Conservation (phyloP, 2,113 vertebrate species). For the Syrrhaptes paradoxus region DNA sequence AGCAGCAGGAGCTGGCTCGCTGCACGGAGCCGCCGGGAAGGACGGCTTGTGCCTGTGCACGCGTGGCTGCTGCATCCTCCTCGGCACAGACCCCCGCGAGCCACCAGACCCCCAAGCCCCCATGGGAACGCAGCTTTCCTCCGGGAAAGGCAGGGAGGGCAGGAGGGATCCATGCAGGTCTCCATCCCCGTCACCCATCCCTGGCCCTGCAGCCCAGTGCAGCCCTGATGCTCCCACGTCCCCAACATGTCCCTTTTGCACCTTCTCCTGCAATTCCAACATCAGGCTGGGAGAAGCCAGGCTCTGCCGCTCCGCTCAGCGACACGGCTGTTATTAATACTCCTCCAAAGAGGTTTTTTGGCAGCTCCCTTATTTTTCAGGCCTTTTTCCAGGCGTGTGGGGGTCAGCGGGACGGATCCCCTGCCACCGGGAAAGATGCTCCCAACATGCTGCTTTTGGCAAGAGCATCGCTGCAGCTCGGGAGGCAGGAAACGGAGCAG, state of each 20-base stretch:
- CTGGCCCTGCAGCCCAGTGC: background rate
- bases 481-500: background rate
- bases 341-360: conserved; percentile 23
- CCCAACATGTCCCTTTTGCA: background rate
- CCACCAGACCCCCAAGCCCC: background rate
- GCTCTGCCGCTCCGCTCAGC: background rate
- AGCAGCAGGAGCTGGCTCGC: background rate
- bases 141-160: background rate
- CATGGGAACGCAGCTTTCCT: background rate
- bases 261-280: background rate
- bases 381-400: accelerated
- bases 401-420: background rate
- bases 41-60: background rate
- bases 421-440: background rate
- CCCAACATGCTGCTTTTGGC: background rate
- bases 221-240: background rate
- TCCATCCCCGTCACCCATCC: background rate
- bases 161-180: background rate
- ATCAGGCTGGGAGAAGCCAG: background rate
- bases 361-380: background rate
- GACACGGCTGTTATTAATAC: background rate
- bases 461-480: background rate
- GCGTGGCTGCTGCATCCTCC: background rate
- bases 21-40: background rate
- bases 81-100: background rate